phyloP scores from a whole-genome alignment of 2,113 vertebrate species.

The Monopterus albus region DNA sequence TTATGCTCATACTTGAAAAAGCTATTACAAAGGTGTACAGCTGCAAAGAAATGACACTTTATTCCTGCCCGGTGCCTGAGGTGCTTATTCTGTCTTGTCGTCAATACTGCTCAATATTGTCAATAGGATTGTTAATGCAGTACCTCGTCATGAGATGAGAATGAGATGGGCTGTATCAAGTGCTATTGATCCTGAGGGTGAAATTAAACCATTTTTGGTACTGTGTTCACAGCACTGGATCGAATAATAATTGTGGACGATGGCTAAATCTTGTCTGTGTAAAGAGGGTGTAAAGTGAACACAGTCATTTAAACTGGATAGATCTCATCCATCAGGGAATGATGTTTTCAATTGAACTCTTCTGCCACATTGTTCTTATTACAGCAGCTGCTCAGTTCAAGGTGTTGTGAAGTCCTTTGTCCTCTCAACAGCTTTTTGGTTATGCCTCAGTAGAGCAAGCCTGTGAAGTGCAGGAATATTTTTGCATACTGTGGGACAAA shows the following conservation, averaged over 20 bases:
- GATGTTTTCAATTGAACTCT: slow-evolving; percentile 30
- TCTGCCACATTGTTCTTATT: slow-evolving; percentile 27
- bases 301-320: slow-evolving; percentile 55
- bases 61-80: slow-evolving; percentile 40
- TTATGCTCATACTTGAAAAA: slow-evolving; percentile 53
- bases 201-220: slow-evolving; percentile 75
- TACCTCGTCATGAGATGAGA: slow-evolving; percentile 55
- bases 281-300: slow-evolving; percentile 57
- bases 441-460: background rate
- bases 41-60: slow-evolving; percentile 57
- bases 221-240: slow-evolving; percentile 63
- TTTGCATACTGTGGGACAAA: background rate
- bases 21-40: slow-evolving; percentile 50
- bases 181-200: slow-evolving; percentile 68
- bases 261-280: slow-evolving; percentile 62
- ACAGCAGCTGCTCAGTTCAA: slow-evolving; percentile 13
- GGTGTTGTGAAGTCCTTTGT: slow-evolving; percentile 18
- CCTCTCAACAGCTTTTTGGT: slow-evolving; percentile 4
- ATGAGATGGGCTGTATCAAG: slow-evolving; percentile 64
- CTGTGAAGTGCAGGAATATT: background rate
- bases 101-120: slow-evolving; percentile 75
- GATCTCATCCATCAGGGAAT: slow-evolving; percentile 58
- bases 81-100: slow-evolving; percentile 51
- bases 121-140: slow-evolving; percentile 73
- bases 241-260: slow-evolving; percentile 73